A percentile compares a stretch with the other conserved stretches of the same genome.
Evolutionary conservation across 1,140 invertebrate genomes (phyloP).

Genomic region (Drosophila sulfurigaster): DNA sequence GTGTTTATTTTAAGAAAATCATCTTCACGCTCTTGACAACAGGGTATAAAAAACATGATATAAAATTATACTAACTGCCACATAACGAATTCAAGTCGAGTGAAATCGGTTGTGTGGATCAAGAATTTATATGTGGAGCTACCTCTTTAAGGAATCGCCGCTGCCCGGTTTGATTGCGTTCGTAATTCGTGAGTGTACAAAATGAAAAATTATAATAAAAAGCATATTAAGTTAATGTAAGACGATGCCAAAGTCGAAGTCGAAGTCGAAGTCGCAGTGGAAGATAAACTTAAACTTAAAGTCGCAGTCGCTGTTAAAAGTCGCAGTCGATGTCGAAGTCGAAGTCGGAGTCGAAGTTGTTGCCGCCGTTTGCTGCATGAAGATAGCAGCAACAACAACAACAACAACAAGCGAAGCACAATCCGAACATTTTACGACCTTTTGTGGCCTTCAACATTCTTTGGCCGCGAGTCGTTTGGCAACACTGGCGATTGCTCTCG

Average conservation of each 20-base stretch:
- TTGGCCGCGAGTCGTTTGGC: conserved; percentile 40
- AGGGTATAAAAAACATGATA: neutral
- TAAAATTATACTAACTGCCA: too few relatives aligned
- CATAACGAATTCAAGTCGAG: neutral
- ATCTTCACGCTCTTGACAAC: neutral
- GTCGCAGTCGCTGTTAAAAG: neutral
- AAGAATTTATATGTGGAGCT: conserved; percentile 4
- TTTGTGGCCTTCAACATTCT: conserved; percentile 74
- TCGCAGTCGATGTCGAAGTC: conserved; percentile 22
- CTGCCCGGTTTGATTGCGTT: neutral
- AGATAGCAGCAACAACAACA: neutral
- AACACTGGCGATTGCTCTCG: conserved; percentile 42
- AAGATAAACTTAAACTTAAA: neutral
- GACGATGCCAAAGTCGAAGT: conserved; percentile 32
- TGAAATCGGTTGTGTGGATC: conserved; percentile 6
- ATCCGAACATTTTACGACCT: conserved; percentile 52
- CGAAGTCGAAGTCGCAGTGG: conserved; percentile 9
- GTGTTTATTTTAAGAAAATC: neutral
- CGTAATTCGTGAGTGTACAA: conserved; percentile 10
- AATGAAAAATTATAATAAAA: conserved; percentile 20
- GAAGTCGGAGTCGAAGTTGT: neutral
- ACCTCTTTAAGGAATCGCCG: neutral
- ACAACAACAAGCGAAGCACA: conserved; percentile 12
- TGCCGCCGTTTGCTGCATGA: conserved; percentile 27
- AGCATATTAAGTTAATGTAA: conserved; percentile 47